These are phyloP conservation scores for Vulpes lagopus DNA, from an alignment of 2,113 vertebrate species.

Conservation along the genomic window DNA sequence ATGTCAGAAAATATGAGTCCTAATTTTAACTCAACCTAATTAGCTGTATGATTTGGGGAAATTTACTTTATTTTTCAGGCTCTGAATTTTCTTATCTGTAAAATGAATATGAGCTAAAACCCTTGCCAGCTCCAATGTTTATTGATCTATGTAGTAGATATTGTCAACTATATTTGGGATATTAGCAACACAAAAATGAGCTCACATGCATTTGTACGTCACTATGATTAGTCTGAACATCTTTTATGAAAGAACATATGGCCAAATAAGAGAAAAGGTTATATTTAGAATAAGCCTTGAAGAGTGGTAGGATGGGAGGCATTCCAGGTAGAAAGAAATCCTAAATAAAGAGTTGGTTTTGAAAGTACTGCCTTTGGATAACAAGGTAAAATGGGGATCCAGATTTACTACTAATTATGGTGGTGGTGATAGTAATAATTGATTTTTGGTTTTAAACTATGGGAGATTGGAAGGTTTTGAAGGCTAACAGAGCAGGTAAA, in stretches of 20 bases:
- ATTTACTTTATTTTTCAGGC: not conserved
- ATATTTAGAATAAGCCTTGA: not conserved
- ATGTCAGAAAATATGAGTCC: not conserved
- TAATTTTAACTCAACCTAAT: not conserved
- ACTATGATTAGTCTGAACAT: not conserved
- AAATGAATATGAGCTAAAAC: not conserved
- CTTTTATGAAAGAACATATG: not conserved
- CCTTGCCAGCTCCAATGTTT: not conserved
- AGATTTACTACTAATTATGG: not conserved
- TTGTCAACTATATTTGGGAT: not conserved
- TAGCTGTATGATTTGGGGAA: not conserved
- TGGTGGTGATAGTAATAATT: not conserved
- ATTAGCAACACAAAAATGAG: not conserved
- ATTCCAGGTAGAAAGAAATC: not conserved
- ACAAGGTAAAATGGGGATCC: not conserved
- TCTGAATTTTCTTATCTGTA: not conserved
- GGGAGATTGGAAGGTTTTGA: not conserved
- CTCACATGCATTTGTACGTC: not conserved
- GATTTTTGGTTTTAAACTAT: not conserved
- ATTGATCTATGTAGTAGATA: not conserved
- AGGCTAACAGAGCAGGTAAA: not conserved
- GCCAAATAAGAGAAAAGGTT: not conserved
- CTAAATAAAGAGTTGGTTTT: not conserved
- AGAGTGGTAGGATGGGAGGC: not conserved
- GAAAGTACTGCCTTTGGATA: not conserved